Evolutionary conservation across 2,888 invertebrate species (phyloP), one percentile per base, ranked within the genome.

Genomic region (Napeogenes inachia): DNA sequence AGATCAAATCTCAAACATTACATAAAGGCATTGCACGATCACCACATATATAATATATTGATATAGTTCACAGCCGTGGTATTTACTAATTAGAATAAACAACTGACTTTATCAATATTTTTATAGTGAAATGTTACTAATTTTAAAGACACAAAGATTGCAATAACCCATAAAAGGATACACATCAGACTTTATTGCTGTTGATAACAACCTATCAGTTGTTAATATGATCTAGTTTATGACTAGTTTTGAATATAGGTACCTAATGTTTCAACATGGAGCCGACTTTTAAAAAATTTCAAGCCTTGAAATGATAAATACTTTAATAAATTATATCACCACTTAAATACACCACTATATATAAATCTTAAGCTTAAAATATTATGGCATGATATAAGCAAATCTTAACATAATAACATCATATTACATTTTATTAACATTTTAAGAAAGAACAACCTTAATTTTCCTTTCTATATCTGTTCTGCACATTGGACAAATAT

Each of bases 401-500:
- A 42, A 12, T 12, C 10, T 42, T 42, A 42, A 42, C 3, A 10
- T 42, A 10, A 42, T 42, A 42, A 42, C 42, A 42, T 42, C 8
- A 8, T 38, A 6, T 38, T 38, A 38, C 38, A 38, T 12, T 10
- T 45, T 10, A 54, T 66, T 46, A 58, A 62, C 30, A 58, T 53
- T 59, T 68, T 65, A 70, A 10, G 65, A 78, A 72, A 92, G 87
- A 75, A 91, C 87, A 69, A 94, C 92, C 81, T 92, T 92, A 69
- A 95, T 93, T 87, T 92, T 94, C 73, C 93, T 92, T 71, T 94
- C 92, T 72, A 97, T 94, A 42, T 73, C 76, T 64, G 91, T 91
- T 75, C 97, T 92, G 79, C 97, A 97, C 92, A 97, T 92, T 5
- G 97, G 97, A 82, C 97, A 97, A 65, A 86, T 87, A 2, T 81